These are phyloP conservation scores for Oscheius sp. DNA, from an alignment of 2,888 invertebrate genomes.

Conservation along the genomic window DNA sequence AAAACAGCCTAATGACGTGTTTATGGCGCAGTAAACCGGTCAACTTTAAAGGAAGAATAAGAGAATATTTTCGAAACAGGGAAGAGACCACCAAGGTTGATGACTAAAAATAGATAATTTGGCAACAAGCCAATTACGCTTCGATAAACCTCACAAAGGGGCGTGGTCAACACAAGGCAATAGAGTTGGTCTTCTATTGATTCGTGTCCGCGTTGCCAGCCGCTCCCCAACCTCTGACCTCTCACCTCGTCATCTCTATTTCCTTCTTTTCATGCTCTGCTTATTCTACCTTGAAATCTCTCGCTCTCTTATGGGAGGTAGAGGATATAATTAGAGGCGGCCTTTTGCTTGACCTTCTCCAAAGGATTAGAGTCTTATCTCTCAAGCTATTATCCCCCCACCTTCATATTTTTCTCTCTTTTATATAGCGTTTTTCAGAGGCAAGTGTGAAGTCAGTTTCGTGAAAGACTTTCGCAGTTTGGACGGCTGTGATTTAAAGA, in stretches of 20 bases:
- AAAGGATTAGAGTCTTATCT: not conserved
- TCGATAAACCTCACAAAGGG: slow-evolving; percentile 29
- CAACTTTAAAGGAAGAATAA: too few relatives aligned
- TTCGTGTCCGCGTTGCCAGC: slow-evolving; percentile 17
- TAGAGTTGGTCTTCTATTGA: slow-evolving; percentile 26
- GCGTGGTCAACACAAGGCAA: slow-evolving; percentile 23
- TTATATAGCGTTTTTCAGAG: slow-evolving; percentile 70
- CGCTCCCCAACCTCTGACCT: slow-evolving; percentile 26
- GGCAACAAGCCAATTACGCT: slow-evolving; percentile 31
- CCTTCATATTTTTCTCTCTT: not conserved
- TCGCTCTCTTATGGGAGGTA: too few relatives aligned
- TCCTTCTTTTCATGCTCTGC: too few relatives aligned
- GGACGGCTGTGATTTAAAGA: slow-evolving; percentile 72
- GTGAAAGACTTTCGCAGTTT: slow-evolving; percentile 73
- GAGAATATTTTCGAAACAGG: not conserved
- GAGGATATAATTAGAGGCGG: too few relatives aligned
- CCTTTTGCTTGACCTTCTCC: slow-evolving; percentile 3
- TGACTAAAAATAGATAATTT: not conserved
- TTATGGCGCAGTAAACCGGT: too few relatives aligned
- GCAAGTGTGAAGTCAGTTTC: slow-evolving; percentile 75
- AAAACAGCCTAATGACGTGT: too few relatives aligned
- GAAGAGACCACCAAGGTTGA: too few relatives aligned
- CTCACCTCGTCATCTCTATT: not conserved
- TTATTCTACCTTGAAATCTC: not conserved
- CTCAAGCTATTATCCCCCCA: not conserved